Base-by-base conservation (phyloP, 2,888 invertebrate species). In the Tortrix viridana region DNA sequence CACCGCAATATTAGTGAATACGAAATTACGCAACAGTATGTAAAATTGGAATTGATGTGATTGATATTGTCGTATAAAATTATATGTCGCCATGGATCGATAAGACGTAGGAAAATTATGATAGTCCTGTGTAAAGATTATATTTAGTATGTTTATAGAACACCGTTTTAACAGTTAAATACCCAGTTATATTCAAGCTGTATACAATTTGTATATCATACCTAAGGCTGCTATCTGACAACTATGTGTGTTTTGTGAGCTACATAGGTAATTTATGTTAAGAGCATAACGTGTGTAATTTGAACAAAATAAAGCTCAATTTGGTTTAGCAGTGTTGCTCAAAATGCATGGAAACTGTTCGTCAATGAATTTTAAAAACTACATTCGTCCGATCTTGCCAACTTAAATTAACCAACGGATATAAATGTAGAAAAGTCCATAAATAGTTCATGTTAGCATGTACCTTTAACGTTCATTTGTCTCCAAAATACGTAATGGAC, bases 301-400 rank as follows among this genome's bases (percentile, higher is more conserved):
- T 47, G 37, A 64, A 46, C 38, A 57, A 43, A 47, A 59, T 61
- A 56, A 65, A 64, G 67, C 69, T 67, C 69, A 69, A 65, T 53
- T 54, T 19, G 4, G 9, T 37, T 32, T 19, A 19, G 18, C 26
- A 37, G 32, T 14, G 26, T 46, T 56, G 49, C 56, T 56, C 50
- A 50, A 56, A 19, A 44, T 37, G 37, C 41, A 23, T 50, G n/a
- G 23, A 20, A 26, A 54, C 32, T n/a, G n/a, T 32, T 26, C 26
- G 26, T 9, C 26, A 9, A 7, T 32, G 12, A 32, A 12, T 32
- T 3, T 32, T 32, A 54, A n/a, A 49, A 18, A 2, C 48, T 7
- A 32, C 14, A 20, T 60, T 48, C 32, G 32, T 60, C 18, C 20
- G 6, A 5, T 56, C 61, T 61, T 50, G 55, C 55, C 61, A 20